These are phyloP conservation scores for Oligia fasciuncula DNA, from an alignment of 2,888 invertebrate genomes.

Conservation along the genomic window DNA sequence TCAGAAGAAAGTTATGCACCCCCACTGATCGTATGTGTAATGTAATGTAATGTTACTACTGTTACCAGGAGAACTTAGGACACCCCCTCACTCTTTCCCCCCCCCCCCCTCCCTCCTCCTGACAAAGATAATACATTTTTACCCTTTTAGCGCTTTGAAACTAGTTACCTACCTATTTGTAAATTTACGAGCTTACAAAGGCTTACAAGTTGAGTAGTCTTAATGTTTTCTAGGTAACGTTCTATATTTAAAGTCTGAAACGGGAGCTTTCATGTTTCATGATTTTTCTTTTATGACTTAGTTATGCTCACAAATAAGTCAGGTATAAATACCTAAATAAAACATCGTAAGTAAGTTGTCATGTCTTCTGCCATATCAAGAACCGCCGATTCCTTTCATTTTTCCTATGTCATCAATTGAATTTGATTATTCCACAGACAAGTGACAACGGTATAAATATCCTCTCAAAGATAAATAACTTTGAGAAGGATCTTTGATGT, in stretches of 20 bases:
- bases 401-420: too few relatives aligned
- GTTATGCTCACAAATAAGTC: not conserved
- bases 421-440: conserved; percentile 8
- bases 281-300: not conserved
- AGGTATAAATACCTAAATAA: not conserved
- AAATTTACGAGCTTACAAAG: not conserved
- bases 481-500: not conserved
- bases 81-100: too few relatives aligned
- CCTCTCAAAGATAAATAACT: conserved; percentile 8
- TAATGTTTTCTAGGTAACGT: too few relatives aligned
- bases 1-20: too few relatives aligned
- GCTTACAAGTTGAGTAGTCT: not conserved
- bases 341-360: not conserved
- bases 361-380: not conserved
- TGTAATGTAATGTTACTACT: too few relatives aligned
- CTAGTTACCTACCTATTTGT: not conserved
- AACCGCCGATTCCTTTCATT: not conserved
- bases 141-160: not conserved
- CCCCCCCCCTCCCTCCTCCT: too few relatives aligned
- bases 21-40: too few relatives aligned
- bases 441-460: not conserved
- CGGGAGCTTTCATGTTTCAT: not conserved
- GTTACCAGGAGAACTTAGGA: too few relatives aligned
- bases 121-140: too few relatives aligned
- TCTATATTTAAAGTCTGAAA: not conserved